Conservation (phyloP, 2,888 invertebrate genomes). For the Drosophila parthenogenetica region DNA sequence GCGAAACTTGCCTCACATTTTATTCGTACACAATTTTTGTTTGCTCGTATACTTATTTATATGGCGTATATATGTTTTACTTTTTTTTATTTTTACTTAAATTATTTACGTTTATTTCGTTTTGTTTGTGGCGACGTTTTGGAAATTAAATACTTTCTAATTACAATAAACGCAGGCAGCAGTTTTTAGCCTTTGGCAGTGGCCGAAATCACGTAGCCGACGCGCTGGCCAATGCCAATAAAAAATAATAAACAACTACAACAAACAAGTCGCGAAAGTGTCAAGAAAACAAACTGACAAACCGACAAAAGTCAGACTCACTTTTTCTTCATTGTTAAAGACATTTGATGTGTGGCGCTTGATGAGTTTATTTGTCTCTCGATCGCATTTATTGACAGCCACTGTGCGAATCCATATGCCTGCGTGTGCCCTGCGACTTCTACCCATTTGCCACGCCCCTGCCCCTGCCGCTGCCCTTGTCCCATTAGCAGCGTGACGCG, state of each 20-base stretch:
- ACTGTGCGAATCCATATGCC: slow-evolving; percentile 41
- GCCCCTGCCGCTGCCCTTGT: background rate
- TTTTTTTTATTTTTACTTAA: slow-evolving; percentile 22
- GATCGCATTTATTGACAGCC: slow-evolving; percentile 40
- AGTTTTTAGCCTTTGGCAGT: slow-evolving; percentile 67
- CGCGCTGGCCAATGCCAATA: slow-evolving; percentile 67
- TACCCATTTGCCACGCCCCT: background rate
- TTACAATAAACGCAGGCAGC: slow-evolving; percentile 76
- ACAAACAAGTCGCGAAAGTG: slow-evolving; percentile 68
- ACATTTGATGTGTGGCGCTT: slow-evolving; percentile 47
- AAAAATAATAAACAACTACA: slow-evolving; percentile 20
- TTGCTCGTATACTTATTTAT: slow-evolving; percentile 52
- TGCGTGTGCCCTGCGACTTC: background rate
- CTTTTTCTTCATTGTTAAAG: slow-evolving; percentile 77
- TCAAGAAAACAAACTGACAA: slow-evolving; percentile 63
- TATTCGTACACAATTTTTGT: slow-evolving; percentile 45
- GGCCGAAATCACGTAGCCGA: slow-evolving; percentile 72
- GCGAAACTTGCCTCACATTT: slow-evolving; percentile 57
- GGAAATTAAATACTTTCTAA: slow-evolving; percentile 82
- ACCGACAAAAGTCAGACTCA: slow-evolving; percentile 51
- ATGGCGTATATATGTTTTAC: slow-evolving; percentile 38
- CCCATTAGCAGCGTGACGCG: slow-evolving; percentile 41
- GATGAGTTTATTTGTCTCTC: slow-evolving; percentile 58
- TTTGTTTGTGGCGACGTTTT: slow-evolving; percentile 53
- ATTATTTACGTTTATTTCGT: slow-evolving; percentile 20